Percentiles rank a stretch among this genome's conserved stretches.
Evolutionary conservation across 2,888 invertebrate genomes (phyloP).

Genomic region (Drosophila robusta): DNA sequence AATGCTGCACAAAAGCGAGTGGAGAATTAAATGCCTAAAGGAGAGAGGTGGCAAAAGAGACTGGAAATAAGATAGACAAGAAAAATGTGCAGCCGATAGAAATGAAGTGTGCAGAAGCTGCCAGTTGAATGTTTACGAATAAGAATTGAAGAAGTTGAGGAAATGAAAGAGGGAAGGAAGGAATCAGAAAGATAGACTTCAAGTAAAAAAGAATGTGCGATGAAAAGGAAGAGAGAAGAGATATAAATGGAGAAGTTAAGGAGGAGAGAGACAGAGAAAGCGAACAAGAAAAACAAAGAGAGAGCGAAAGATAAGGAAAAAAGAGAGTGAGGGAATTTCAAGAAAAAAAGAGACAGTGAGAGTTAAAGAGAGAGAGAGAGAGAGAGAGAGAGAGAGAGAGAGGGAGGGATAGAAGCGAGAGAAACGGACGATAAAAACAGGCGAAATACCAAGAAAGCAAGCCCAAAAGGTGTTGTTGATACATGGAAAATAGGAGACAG

Average conservation of each 20-base stretch:
- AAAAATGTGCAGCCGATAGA: neutral
- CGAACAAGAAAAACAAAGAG: neutral
- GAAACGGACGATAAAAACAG: too few species aligned
- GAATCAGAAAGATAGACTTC: too few species aligned
- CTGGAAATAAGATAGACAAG: neutral
- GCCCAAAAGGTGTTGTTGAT: too few species aligned
- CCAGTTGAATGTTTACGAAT: constrained; percentile 12
- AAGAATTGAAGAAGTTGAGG: neutral
- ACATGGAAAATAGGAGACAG: too few species aligned
- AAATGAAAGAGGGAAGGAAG: neutral
- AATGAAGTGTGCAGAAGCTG: neutral
- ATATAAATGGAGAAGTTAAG: too few species aligned
- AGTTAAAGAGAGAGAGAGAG: too few species aligned
- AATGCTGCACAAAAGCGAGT: neutral
- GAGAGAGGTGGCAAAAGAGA: neutral
- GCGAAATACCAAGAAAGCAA: too few species aligned
- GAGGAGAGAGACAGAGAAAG: too few species aligned
- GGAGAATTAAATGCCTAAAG: neutral
- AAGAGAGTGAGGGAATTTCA: neutral
- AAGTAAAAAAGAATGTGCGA: too few species aligned
- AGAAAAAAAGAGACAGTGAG: neutral
- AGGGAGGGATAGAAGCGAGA: too few species aligned
- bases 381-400: too few species aligned
- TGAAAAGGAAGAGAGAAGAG: too few species aligned
- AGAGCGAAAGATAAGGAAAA: neutral